phyloP scores from a whole-genome alignment of 1,140 invertebrate genomes.

The Ephestia elutella region DNA sequence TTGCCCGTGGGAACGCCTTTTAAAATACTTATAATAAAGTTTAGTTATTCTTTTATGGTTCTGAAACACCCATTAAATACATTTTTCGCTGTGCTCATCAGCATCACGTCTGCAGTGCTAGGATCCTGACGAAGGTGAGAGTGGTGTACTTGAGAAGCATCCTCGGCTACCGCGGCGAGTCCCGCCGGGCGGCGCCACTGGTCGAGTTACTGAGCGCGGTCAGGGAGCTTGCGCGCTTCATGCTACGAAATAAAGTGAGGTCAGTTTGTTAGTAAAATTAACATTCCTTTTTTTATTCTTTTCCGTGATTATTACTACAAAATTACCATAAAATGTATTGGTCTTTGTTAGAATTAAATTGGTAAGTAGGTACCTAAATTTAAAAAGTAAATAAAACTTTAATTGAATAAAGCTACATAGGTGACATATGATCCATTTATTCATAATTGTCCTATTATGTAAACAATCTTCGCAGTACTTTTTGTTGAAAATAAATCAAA shows the following conservation, averaged over 20 bases:
- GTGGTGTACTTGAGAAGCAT: slow-evolving; percentile 44
- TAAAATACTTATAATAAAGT: not conserved
- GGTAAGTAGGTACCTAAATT: too few relatives aligned
- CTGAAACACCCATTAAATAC: not conserved
- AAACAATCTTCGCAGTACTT: too few relatives aligned
- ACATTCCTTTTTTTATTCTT: too few relatives aligned
- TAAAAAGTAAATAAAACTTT: too few relatives aligned
- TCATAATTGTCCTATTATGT: too few relatives aligned
- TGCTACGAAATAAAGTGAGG: slow-evolving; percentile 42
- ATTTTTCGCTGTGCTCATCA: not conserved
- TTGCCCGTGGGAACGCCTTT: not conserved
- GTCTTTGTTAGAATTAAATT: too few relatives aligned
- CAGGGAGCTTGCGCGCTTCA: slow-evolving; percentile 75
- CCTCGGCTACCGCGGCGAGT: slow-evolving; percentile 42
- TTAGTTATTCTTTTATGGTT: not conserved
- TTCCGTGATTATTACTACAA: too few relatives aligned
- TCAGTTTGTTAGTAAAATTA: not conserved
- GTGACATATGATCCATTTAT: too few relatives aligned
- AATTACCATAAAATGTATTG: too few relatives aligned
- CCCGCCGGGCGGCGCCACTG: slow-evolving; percentile 26
- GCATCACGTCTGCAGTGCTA: slow-evolving; percentile 48
- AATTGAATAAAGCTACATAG: too few relatives aligned
- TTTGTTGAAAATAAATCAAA: too few relatives aligned
- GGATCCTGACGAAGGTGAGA: slow-evolving; percentile 46
- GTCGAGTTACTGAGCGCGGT: slow-evolving; percentile 69